Evolutionary conservation across 2,797 vertebrate genomes (phyloP).

Genomic region (Ispidina picta): DNA sequence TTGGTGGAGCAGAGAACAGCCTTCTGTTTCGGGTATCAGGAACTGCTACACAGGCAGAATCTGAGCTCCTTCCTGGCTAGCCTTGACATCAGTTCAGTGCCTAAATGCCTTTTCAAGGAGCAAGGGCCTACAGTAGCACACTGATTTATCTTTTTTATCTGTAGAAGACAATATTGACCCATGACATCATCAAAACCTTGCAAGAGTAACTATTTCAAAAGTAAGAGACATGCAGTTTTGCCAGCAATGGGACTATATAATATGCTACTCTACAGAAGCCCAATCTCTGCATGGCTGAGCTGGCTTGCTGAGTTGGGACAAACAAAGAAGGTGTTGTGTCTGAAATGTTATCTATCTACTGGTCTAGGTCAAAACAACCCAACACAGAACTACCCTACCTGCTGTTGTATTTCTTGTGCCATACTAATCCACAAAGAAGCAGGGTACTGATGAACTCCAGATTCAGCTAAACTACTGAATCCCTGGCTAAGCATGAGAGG

Average conservation of each 20-base stretch:
- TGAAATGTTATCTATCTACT: background rate
- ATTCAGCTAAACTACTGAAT: background rate
- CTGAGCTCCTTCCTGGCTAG: background rate
- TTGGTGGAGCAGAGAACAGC: background rate
- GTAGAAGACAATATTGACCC: background rate
- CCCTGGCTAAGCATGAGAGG: background rate
- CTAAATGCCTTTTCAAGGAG: background rate
- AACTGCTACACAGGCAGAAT: background rate
- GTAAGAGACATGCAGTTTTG: background rate
- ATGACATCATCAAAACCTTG: background rate
- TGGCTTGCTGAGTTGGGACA: background rate
- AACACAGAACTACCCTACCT: background rate
- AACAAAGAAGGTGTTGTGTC: background rate
- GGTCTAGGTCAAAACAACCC: background rate
- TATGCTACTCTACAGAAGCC: background rate
- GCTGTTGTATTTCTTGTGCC: background rate
- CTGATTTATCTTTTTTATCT: background rate
- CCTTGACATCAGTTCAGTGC: background rate
- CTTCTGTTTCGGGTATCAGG: fast-evolving
- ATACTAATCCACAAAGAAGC: background rate
- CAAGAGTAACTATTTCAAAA: background rate
- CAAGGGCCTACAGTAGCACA: background rate
- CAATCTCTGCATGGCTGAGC: background rate
- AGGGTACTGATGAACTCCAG: background rate
- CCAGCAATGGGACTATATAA: background rate